These are phyloP conservation scores for Ophioninae sp. DNA, from an alignment of 2,888 invertebrate species.

Conservation along the genomic window DNA sequence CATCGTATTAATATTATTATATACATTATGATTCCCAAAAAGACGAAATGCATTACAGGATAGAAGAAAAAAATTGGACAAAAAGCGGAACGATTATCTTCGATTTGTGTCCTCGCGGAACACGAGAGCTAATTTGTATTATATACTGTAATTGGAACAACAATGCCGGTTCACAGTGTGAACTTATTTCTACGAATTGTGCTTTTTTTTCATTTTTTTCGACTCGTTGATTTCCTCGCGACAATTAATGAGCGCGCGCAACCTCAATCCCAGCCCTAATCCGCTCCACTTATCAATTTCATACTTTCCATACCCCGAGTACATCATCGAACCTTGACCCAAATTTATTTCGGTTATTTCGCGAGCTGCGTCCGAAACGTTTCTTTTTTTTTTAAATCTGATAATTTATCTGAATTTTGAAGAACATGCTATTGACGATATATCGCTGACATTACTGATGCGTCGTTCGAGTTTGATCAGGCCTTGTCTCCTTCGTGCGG, in stretches of 20 bases:
- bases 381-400: too few relatives aligned
- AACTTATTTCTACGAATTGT: slow-evolving; percentile 57
- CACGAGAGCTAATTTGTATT: slow-evolving; percentile 62
- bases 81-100: slow-evolving; percentile 50
- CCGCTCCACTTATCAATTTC: slow-evolving; percentile 20
- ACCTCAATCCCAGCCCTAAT: slow-evolving; percentile 20
- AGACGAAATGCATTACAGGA: slow-evolving; percentile 53
- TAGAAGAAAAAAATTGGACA: slow-evolving; percentile 40
- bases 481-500: slow-evolving; percentile 36
- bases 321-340: slow-evolving; percentile 66
- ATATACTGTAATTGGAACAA: slow-evolving; percentile 59
- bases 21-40: slow-evolving; percentile 60
- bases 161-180: slow-evolving; percentile 61
- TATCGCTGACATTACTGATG: slow-evolving; percentile 38
- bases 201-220: slow-evolving; percentile 51
- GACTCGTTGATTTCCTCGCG: slow-evolving; percentile 37
- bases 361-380: slow-evolving; percentile 35
- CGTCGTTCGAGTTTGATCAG: slow-evolving; percentile 40
- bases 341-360: slow-evolving; percentile 55
- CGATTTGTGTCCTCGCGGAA: slow-evolving; percentile 60
- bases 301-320: slow-evolving; percentile 37
- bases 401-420: too few relatives aligned
- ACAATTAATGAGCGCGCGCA: slow-evolving; percentile 23
- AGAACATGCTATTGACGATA: slow-evolving; percentile 23
- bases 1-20: slow-evolving; percentile 63